Conservation (phyloP, 2,888 invertebrate genomes). For the Dorcus parallelipipedus region DNA sequence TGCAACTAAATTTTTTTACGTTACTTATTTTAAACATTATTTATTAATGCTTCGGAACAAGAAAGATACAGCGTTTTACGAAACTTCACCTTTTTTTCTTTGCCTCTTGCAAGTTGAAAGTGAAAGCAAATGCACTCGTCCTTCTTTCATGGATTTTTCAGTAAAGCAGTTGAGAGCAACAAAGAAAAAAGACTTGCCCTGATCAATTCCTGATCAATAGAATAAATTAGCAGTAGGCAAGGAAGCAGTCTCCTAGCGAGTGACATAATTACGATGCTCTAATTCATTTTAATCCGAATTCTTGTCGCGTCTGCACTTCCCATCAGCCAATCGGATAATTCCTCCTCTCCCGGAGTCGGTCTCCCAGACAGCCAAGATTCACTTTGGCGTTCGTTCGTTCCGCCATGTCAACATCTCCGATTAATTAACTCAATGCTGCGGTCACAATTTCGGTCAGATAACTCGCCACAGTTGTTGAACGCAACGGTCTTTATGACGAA, state of each 20-base stretch:
- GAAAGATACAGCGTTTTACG: no score
- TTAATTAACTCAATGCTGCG: conserved; percentile 16
- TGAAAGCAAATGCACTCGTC: no score
- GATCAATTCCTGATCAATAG: no score
- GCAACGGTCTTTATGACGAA: not conserved
- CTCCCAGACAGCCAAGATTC: not conserved
- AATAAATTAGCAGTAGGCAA: conserved; percentile 8
- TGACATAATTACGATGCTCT: conserved; percentile 22
- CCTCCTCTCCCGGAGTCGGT: conserved; percentile 3
- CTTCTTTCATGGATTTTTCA: no score
- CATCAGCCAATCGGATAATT: conserved; percentile 25
- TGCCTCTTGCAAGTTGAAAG: no score
- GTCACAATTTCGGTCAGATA: conserved; percentile 1
- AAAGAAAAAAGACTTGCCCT: no score
- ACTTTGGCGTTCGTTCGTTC: conserved; percentile 11
- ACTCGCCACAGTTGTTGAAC: not conserved
- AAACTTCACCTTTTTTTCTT: no score
- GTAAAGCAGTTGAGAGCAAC: no score
- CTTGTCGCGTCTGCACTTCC: conserved; percentile 27
- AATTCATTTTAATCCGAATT: conserved; percentile 29
- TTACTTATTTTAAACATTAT: no score
- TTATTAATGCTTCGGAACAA: no score
- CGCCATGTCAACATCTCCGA: conserved; percentile 13
- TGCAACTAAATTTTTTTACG: no score
- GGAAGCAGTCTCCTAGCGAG: conserved; percentile 3